Evolutionary conservation across 1,140 invertebrate species (phyloP), one percentile per base, ranked within the genome.

Genomic region (Heliconius hermathena): DNA sequence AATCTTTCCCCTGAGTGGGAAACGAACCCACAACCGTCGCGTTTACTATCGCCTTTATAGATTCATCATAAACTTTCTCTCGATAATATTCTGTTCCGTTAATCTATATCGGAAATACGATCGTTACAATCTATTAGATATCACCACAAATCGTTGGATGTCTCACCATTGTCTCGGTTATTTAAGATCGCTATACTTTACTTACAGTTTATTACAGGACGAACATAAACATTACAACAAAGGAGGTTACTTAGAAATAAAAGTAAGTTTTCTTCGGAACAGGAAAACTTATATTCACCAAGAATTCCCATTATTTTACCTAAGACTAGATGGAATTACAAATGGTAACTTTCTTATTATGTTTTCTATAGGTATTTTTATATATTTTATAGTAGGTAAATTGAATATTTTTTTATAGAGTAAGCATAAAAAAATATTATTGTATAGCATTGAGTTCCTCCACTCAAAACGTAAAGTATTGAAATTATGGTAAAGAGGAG

Each of bases 241-340:
- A 66, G 60, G 60, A 52, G 60, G 22, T 66, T 66, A 66, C 60
- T 66, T 66, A 66, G 60, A 66, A 66, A 71, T 54, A 74, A 71
- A 78, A 38, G 77, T 72, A 78, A 71, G 57, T 79, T 79, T 66
- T 13, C 72, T 57, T 79, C 26, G 26, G 60, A 74, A 52, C 33
- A 71, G 73, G 54, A 73, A 79, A 79, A 79, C 41, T 79, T 79
- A 74, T 79, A 71, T 73, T 74, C 71, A 54, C 26, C 18, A 22
- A 49, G 73, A 71, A 71, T 74, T 71, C 26, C 74, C 9, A 49
- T 79, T 36, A 46, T 46, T 60, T 66, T 76, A 70, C 22, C 74
- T 70, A 46, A 71, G 74, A 76, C 18, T 29, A 18, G 6, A 11
- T 60, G 26, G 9, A n/a, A 46, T 70, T 70, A 49, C 57, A 49